Evolutionary conservation across 1,140 invertebrate genomes (phyloP).

Genomic region (Aporrectodea caliginosa): DNA sequence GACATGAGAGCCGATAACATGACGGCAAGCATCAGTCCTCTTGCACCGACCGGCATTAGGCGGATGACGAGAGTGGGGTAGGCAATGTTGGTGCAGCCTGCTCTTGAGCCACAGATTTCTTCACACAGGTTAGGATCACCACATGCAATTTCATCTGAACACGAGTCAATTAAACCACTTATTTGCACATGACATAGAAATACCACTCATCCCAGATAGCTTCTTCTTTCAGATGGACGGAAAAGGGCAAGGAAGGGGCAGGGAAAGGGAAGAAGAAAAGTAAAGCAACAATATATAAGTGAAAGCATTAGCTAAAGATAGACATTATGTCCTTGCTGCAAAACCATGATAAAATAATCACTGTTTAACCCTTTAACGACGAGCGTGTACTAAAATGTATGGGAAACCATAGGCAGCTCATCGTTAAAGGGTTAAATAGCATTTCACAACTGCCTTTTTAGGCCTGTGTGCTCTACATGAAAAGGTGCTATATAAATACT

Average conservation of each 20-base stretch:
- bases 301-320: too few species aligned
- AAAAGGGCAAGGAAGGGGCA: too few species aligned
- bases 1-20: constrained; percentile 35
- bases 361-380: too few species aligned
- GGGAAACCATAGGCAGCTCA: too few species aligned
- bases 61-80: constrained; percentile 28
- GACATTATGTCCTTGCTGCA: too few species aligned
- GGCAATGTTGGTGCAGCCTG: constrained; percentile 30
- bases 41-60: constrained; percentile 30
- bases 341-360: too few species aligned
- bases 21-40: constrained; percentile 34
- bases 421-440: too few species aligned
- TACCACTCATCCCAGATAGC: not conserved
- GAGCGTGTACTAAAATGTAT: too few species aligned
- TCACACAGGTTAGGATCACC: constrained; percentile 25
- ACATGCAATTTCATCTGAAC: constrained; percentile 26
- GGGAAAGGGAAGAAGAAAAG: not conserved
- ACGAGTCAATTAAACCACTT: not conserved
- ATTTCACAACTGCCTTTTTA: too few species aligned
- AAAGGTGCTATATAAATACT: too few species aligned
- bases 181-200: not conserved
- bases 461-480: too few species aligned
- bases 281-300: too few species aligned
- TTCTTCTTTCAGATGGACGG: not conserved
- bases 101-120: constrained; percentile 14